Percentiles rank a stretch among this genome's conserved stretches.
phyloP scores from a whole-genome alignment of 2,113 vertebrate genomes.

The Oncorhynchus tshawytscha region DNA sequence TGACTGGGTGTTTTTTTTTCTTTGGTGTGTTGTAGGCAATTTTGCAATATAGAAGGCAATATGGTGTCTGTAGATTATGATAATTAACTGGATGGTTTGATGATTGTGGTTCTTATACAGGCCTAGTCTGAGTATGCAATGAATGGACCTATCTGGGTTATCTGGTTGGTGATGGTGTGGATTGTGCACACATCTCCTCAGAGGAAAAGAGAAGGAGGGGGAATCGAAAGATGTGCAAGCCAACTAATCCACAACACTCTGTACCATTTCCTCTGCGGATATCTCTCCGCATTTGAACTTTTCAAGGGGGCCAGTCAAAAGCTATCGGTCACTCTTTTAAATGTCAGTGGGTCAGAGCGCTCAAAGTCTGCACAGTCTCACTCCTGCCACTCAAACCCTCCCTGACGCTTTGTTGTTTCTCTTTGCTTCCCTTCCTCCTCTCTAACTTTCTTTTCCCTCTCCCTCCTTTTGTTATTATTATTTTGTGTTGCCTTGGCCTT shows the following conservation, averaged over 20 bases:
- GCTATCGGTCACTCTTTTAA: slow-evolving; percentile 66
- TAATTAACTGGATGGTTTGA: too few species aligned
- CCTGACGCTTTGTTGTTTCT: slow-evolving; percentile 34
- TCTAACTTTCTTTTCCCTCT: not conserved
- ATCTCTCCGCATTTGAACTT: slow-evolving; percentile 64
- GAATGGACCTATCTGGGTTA: not conserved
- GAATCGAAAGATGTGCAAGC: slow-evolving; percentile 38
- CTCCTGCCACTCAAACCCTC: slow-evolving; percentile 53
- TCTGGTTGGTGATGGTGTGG: not conserved
- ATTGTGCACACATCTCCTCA: slow-evolving; percentile 3
- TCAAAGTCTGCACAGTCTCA: slow-evolving; percentile 45
- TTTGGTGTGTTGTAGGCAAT: too few species aligned
- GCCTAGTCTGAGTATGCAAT: not conserved
- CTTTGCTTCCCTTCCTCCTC: slow-evolving; percentile 28
- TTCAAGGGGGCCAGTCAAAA: slow-evolving; percentile 52
- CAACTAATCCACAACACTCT: slow-evolving; percentile 52
- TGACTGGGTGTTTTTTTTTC: not conserved
- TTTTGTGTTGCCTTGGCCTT: slow-evolving; percentile 49
- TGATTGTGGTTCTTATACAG: not conserved
- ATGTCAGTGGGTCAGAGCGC: slow-evolving; percentile 66
- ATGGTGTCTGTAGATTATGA: not conserved
- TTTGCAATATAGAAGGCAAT: too few species aligned
- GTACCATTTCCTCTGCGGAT: slow-evolving; percentile 57
- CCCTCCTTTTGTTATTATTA: slow-evolving; percentile 38
- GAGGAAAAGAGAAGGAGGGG: slow-evolving; percentile 24